Percentiles rank a stretch among this genome's conserved stretches.
Evolutionary conservation across 1,140 invertebrate species (phyloP).

Genomic region (honey bee (Apis mellifera)): Amel_HAv3.1 CM009931.2:25843501-25844000

Average conservation of each 20-base stretch:
- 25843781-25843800: too few relatives aligned
- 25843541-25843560: constrained; percentile 30
- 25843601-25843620: constrained; percentile 18
- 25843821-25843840: neutral
- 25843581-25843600: constrained; percentile 29
- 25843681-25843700: constrained; percentile 25
- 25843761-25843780: neutral
- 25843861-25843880: constrained; percentile 3
- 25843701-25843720: constrained; percentile 1
- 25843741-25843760: too few relatives aligned
- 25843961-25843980: neutral
- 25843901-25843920: neutral
- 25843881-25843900: constrained; percentile 44
- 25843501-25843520: neutral
- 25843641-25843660: constrained; percentile 3
- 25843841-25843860: neutral
- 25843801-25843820: too few relatives aligned
- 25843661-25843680: constrained; percentile 13
- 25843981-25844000: neutral
- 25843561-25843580: constrained; percentile 28
- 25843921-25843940: neutral
- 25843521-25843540: constrained; percentile 5
- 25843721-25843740: neutral
- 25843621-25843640: constrained; percentile 29
- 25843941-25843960: neutral